A percentile compares a stretch with the other conserved stretches of the same genome.
These are phyloP conservation scores for Lasioglossum morio DNA, from an alignment of 2,888 invertebrate genomes.

Conservation along the genomic window DNA sequence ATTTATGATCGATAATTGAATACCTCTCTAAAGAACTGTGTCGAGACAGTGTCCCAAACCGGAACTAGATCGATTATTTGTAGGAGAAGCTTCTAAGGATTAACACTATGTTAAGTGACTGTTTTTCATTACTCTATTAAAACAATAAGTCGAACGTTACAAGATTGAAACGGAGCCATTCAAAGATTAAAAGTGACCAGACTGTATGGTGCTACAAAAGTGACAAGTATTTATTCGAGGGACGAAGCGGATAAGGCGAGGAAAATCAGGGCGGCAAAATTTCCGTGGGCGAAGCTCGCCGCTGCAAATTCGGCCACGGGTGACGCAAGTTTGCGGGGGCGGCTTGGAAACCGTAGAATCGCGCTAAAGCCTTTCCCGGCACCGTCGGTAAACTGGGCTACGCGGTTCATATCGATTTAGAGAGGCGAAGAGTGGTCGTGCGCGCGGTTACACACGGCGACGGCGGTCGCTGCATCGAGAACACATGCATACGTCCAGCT, in stretches of 20 bases:
- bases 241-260: neutral
- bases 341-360: conserved; percentile 60
- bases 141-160: no score
- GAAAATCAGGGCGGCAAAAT: neutral
- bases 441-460: conserved; percentile 32
- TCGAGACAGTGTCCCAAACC: no score
- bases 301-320: conserved; percentile 18
- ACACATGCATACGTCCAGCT: conserved; percentile 58
- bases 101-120: no score
- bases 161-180: neutral
- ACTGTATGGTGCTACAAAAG: neutral
- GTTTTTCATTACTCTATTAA: no score
- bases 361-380: conserved; percentile 53
- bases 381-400: conserved; percentile 64
- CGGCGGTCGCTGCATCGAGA: conserved; percentile 40
- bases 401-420: conserved; percentile 66
- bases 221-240: neutral
- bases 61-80: no score
- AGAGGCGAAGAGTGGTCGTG: conserved; percentile 38
- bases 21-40: neutral
- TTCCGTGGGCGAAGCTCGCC: neutral
- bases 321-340: conserved; percentile 34
- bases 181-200: neutral
- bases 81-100: no score
- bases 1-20: no score